phyloP scores from a whole-genome alignment of 1,140 invertebrate genomes.

The Trichoplusia ni region DNA sequence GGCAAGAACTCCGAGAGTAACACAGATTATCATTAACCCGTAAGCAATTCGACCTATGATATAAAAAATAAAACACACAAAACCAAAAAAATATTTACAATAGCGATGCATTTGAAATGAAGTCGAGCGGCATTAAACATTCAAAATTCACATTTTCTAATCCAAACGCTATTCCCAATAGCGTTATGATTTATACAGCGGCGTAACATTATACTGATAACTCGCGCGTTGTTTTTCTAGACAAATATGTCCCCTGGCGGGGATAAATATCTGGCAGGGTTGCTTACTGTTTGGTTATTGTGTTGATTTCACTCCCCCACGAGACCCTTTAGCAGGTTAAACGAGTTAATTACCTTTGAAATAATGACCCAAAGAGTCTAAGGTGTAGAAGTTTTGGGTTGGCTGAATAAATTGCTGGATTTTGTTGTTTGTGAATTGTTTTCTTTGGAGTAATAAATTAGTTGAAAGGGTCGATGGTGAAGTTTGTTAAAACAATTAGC shows the following conservation, averaged over 20 bases:
- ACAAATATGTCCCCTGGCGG: constrained; percentile 12
- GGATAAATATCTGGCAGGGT: constrained; percentile 11
- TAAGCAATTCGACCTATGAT: too few species aligned
- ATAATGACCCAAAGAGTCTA: constrained; percentile 11
- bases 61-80: too few species aligned
- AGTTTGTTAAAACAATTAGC: too few species aligned
- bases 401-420: not conserved
- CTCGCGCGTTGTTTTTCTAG: constrained; percentile 13
- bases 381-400: not conserved
- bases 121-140: not conserved
- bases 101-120: too few species aligned
- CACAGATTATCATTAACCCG: too few species aligned
- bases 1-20: too few species aligned
- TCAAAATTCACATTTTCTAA: constrained; percentile 1
- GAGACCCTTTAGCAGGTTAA: constrained; percentile 25
- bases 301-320: constrained; percentile 20
- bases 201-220: constrained; percentile 14
- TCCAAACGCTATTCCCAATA: constrained; percentile 10
- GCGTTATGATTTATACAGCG: constrained; percentile 16
- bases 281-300: constrained; percentile 16
- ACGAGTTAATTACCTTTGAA: constrained; percentile 24
- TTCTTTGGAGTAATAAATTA: not conserved
- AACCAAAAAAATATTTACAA: too few species aligned
- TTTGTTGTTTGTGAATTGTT: not conserved
- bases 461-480: too few species aligned